phyloP scores from a whole-genome alignment of 2,113 vertebrate genomes.

The Prietella phreatophila region DNA sequence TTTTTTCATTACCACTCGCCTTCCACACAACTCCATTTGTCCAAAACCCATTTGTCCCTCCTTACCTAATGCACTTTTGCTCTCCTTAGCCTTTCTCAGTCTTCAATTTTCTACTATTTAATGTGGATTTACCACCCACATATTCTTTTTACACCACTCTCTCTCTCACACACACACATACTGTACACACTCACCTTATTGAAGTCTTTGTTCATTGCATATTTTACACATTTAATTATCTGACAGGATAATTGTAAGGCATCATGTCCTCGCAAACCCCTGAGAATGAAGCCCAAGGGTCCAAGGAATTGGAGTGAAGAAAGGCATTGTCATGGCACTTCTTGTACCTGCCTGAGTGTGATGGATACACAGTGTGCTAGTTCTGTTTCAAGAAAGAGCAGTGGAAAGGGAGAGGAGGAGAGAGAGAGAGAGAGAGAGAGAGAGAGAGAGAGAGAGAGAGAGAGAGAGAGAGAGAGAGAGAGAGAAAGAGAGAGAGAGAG shows the following conservation, averaged over 20 bases:
- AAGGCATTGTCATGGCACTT: constrained; percentile 67
- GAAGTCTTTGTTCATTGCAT: constrained; percentile 23
- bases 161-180: not conserved
- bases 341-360: constrained; percentile 61
- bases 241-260: constrained; percentile 62
- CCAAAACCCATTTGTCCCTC: constrained; percentile 50
- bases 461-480: not conserved
- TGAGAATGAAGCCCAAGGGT: constrained; percentile 68
- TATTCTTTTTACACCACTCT: not conserved
- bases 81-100: constrained; percentile 39
- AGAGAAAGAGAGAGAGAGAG: not conserved
- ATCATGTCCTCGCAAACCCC: constrained; percentile 55
- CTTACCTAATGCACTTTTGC: constrained; percentile 38
- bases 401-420: not conserved
- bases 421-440: not conserved
- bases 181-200: not conserved
- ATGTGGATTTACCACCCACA: constrained; percentile 37
- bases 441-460: not conserved
- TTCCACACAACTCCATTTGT: constrained; percentile 50
- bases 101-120: constrained; percentile 34
- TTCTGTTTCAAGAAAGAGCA: constrained; percentile 44
- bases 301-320: constrained; percentile 67
- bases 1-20: constrained; percentile 41
- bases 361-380: constrained; percentile 70
- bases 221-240: constrained; percentile 46